Evolutionary conservation across 1,140 invertebrate species (phyloP), one percentile per base, ranked within the genome.

Genomic region (Uloborus diversus): DNA sequence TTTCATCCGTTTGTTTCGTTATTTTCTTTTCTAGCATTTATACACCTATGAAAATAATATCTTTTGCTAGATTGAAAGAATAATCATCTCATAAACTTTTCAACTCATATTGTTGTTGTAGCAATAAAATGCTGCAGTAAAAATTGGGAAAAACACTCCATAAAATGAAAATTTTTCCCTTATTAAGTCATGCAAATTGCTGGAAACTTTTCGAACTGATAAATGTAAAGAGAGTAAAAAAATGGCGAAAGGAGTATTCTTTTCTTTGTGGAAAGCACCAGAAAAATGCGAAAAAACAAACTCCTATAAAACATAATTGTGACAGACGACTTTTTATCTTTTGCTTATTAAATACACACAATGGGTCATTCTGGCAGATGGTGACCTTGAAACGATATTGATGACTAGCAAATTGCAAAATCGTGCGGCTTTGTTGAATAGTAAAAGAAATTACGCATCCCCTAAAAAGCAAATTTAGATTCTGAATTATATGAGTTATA

Each of bases 261-360:
- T 4, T 62, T 62, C 59, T 62, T 62, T 33, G 17, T 13, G 23
- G 28, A 59, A 62, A 35, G 17, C 17, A 62, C 14, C 30, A 11
- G 28, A 25, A 35, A 59, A 62, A 62, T 7, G 14, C 33, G 32
- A 35, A n/a, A 33, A 33, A 62, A 35, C 23, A 62, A 33, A 32
- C 20, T 37, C 17, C 23, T 62, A 62, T 62, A 62, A 62, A 62
- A 23, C 59, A 62, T 62, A 62, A 62, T 62, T 62, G 32, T 33
- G 30, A 35, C 2, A 33, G 5, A 14, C 25, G 9, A 42, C 17
- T 42, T 42, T 13, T 42, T 42, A 11, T 28, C 13, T n/a, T 62
- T 62, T 62, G 33, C 59, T 62, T 62, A 33, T 28, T 35, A 62
- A 35, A 20, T 62, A 20, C 13, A 62, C 17, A 62, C 59, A 62